Evolutionary conservation across 2,797 vertebrate species (phyloP).

Genomic region (Momotus momota): DNA sequence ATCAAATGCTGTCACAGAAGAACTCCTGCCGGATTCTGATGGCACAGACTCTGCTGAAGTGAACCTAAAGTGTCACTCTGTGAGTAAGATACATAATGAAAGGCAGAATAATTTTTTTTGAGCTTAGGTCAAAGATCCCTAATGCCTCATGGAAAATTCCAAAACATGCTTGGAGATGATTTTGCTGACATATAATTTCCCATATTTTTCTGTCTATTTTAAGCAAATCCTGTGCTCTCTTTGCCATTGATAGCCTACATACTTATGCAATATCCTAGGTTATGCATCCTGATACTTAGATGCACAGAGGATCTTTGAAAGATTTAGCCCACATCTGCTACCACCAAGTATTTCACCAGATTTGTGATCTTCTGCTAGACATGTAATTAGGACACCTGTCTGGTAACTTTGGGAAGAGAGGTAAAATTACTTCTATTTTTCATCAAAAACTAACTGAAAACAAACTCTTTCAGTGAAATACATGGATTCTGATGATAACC

Average conservation of each 20-base stretch:
- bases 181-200: constrained; percentile 39
- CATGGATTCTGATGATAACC: background rate
- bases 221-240: background rate
- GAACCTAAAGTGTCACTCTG: constrained; percentile 37
- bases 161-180: background rate
- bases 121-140: constrained; percentile 36
- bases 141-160: constrained; percentile 36
- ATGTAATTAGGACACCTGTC: background rate
- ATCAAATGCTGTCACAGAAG: constrained; percentile 36
- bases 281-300: background rate
- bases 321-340: background rate
- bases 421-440: background rate
- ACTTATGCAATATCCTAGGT: background rate
- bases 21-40: constrained; percentile 1
- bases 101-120: background rate
- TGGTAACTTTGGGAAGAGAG: background rate
- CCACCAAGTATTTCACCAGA: background rate
- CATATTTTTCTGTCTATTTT: constrained; percentile 44
- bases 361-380: background rate
- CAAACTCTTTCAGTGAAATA: background rate
- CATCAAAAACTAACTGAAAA: background rate
- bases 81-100: background rate
- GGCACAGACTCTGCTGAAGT: constrained; percentile 5
- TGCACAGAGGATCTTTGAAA: background rate
- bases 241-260: background rate